Evolutionary conservation across 2,797 vertebrate genomes (phyloP).

Genomic region (Ataeniobius toweri): DNA sequence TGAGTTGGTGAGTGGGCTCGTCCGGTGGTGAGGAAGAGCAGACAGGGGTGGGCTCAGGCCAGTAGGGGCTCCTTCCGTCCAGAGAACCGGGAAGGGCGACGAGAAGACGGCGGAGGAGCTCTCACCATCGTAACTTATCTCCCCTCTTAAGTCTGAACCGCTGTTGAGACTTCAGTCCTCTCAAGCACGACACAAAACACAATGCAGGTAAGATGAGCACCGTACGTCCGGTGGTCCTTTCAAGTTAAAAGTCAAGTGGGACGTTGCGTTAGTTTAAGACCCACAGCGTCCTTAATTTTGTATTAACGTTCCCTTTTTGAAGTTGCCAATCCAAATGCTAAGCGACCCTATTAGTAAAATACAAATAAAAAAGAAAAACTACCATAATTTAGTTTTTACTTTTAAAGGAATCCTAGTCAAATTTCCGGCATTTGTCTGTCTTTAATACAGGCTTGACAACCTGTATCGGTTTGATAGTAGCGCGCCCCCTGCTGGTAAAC

Average conservation of each 20-base stretch:
- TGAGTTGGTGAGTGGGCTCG: slow-evolving; percentile 32
- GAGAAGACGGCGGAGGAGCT: slow-evolving; percentile 14
- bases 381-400: neutral
- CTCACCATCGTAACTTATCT: slow-evolving; percentile 65
- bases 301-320: neutral
- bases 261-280: neutral
- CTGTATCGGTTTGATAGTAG: neutral
- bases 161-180: slow-evolving; percentile 61
- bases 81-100: slow-evolving; percentile 31
- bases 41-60: slow-evolving; percentile 18
- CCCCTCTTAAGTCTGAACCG: slow-evolving; percentile 53
- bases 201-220: neutral
- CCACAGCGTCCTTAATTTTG: too few relatives aligned
- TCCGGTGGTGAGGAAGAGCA: neutral
- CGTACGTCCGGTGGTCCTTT: slow-evolving; percentile 1
- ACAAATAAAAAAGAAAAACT: neutral
- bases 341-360: neutral
- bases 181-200: slow-evolving; percentile 44
- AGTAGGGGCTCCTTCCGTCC: slow-evolving; percentile 22
- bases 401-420: neutral
- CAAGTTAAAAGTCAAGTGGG: slow-evolving; percentile 40
- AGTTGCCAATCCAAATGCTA: neutral
- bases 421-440: slow-evolving; percentile 15
- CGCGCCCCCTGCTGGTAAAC: slow-evolving; percentile 40
- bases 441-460: slow-evolving; percentile 15